These are phyloP conservation scores for Yponomeuta malinellus DNA, from an alignment of 2,888 invertebrate species.

Conservation along the genomic window DNA sequence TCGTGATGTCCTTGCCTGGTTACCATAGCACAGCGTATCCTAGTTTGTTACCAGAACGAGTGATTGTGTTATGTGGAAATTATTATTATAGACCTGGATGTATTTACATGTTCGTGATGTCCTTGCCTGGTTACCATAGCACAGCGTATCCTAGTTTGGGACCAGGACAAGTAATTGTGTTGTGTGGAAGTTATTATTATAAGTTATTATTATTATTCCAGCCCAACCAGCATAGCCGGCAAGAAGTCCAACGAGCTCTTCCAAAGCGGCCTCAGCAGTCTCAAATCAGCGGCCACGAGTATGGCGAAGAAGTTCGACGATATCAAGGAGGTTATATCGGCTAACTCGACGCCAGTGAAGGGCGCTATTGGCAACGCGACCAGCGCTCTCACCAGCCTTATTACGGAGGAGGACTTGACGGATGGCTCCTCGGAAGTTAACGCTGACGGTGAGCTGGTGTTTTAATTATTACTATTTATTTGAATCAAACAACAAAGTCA, in stretches of 20 bases:
- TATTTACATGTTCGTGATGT: too few relatives aligned
- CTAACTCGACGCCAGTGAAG: constrained; percentile 91
- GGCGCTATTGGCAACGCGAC: constrained; percentile 69
- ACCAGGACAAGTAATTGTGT: too few relatives aligned
- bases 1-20: too few relatives aligned
- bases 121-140: too few relatives aligned
- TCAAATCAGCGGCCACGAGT: constrained; percentile 89
- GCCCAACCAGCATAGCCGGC: constrained; percentile 85
- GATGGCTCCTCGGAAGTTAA: constrained; percentile 66
- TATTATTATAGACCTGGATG: too few relatives aligned
- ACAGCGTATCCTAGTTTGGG: too few relatives aligned
- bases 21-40: too few relatives aligned
- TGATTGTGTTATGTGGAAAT: too few relatives aligned
- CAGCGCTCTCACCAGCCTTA: constrained; percentile 55
- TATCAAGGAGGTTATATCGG: constrained; percentile 92
- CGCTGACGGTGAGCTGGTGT: constrained; percentile 59
- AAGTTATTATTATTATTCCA: background rate
- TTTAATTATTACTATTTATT: background rate
- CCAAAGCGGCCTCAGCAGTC: constrained; percentile 89
- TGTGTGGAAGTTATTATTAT: too few relatives aligned
- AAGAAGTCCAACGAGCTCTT: constrained; percentile 92
- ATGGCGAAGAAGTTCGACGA: constrained; percentile 93
- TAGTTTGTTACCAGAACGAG: too few relatives aligned
- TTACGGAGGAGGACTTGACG: constrained; percentile 57
- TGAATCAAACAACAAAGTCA: background rate